phyloP scores from a whole-genome alignment of 64 coral and sea anemone species.

The Montipora capricornis region DNA sequence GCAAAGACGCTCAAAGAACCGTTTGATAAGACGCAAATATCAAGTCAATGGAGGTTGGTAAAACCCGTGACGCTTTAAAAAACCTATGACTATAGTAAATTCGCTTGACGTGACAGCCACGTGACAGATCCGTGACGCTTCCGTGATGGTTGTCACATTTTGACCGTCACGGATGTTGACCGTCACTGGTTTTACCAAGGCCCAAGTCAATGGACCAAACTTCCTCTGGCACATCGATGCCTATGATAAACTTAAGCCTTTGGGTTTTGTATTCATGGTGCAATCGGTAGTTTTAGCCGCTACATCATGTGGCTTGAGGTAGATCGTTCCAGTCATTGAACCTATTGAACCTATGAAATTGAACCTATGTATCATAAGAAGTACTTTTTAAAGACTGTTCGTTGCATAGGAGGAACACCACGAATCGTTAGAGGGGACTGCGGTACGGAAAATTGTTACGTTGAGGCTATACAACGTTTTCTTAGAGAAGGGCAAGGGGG shows the following conservation, averaged over 20 bases:
- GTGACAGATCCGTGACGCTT: too few relatives aligned
- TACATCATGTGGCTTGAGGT: slow-evolving; percentile 64
- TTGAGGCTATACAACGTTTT: slow-evolving; percentile 58
- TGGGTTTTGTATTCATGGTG: background rate
- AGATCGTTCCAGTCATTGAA: slow-evolving; percentile 61
- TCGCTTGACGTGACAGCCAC: too few relatives aligned
- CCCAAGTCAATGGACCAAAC: slow-evolving; percentile 15
- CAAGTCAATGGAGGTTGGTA: background rate
- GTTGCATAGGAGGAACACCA: slow-evolving; percentile 29
- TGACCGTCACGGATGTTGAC: too few relatives aligned
- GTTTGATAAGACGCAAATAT: slow-evolving; percentile 48
- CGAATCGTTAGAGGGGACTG: slow-evolving; percentile 47
- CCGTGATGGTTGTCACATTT: too few relatives aligned
- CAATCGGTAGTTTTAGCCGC: slow-evolving; percentile 33
- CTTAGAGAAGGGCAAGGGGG: slow-evolving; percentile 38
- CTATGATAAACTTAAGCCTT: background rate
- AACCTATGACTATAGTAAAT: too few relatives aligned
- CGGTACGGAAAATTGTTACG: slow-evolving; percentile 45
- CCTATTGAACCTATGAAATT: background rate
- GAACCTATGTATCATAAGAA: slow-evolving; percentile 34
- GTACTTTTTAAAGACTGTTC: slow-evolving; percentile 51
- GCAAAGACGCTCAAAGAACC: slow-evolving; percentile 27
- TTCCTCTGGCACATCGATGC: slow-evolving; percentile 61
- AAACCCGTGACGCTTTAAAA: too few relatives aligned
- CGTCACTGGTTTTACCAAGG: too few relatives aligned